Evolutionary conservation across 2,113 vertebrate genomes (phyloP).

Genomic region (Hemicordylus capensis): DNA sequence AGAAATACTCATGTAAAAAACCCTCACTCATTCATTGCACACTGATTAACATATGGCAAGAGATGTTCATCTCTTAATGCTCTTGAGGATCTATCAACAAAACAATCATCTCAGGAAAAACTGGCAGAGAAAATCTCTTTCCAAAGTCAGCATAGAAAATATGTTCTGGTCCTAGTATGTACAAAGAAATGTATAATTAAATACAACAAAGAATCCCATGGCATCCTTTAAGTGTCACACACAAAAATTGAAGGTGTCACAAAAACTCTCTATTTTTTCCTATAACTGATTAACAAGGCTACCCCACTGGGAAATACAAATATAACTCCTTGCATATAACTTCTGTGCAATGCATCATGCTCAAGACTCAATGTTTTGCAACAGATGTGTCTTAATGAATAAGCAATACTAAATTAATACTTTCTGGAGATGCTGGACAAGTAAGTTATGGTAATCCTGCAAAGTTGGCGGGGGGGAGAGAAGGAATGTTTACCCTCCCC

Average conservation of each 20-base stretch:
- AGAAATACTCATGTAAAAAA: background rate
- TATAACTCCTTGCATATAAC: background rate
- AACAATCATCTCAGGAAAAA: constrained; percentile 7
- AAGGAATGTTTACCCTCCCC: background rate
- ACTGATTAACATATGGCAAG: background rate
- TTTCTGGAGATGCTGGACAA: background rate
- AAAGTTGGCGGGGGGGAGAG: too few relatives aligned
- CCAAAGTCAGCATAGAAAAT: background rate
- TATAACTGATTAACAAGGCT: background rate
- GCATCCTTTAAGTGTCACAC: background rate
- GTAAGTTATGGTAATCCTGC: background rate
- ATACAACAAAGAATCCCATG: background rate
- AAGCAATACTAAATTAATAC: background rate
- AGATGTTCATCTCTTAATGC: background rate
- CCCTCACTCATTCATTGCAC: background rate
- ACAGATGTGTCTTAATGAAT: background rate
- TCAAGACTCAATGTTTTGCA: background rate
- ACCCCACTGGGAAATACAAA: background rate
- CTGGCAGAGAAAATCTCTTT: background rate
- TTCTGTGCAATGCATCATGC: too few relatives aligned
- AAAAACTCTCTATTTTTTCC: background rate
- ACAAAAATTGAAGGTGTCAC: too few relatives aligned
- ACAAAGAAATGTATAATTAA: background rate
- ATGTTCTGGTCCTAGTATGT: background rate
- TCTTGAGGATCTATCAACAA: background rate